Conservation (phyloP, 1,140 invertebrate genomes). For the Tenebrio molitor region DNA sequence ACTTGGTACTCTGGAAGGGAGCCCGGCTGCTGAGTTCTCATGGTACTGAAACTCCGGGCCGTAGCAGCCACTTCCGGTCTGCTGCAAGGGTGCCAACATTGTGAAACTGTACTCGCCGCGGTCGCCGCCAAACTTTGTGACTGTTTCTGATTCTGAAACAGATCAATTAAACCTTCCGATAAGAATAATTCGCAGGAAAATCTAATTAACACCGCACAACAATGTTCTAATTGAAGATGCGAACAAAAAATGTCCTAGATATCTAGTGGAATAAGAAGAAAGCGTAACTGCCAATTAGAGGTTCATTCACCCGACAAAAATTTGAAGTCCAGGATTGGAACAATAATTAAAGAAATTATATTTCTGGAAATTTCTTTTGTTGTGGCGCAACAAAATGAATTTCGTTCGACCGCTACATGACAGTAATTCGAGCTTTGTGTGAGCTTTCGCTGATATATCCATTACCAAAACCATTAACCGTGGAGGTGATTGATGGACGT, state of each 20-base stretch:
- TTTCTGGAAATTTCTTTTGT: no score
- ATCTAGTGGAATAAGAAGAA: conserved; percentile 24
- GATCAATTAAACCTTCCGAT: neutral
- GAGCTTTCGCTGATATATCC: no score
- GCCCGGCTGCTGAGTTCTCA: conserved; percentile 79
- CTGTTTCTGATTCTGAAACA: conserved; percentile 44
- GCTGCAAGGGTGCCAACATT: conserved; percentile 61
- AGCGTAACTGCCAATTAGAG: conserved; percentile 40
- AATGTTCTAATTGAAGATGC: conserved; percentile 36
- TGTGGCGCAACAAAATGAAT: no score
- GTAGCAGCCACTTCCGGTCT: conserved; percentile 63
- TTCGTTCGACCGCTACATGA: no score
- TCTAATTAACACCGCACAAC: conserved; percentile 23
- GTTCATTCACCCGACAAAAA: conserved; percentile 28
- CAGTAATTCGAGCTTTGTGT: no score
- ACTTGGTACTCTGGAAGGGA: conserved; percentile 82
- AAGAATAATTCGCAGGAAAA: no score
- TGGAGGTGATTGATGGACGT: neutral
- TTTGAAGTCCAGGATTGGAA: neutral
- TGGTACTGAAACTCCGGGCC: conserved; percentile 71
- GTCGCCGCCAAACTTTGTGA: conserved; percentile 39
- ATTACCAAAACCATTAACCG: neutral
- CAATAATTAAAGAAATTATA: neutral
- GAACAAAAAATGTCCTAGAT: conserved; percentile 32
- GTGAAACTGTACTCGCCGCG: conserved; percentile 26